A percentile compares a stretch with the other conserved stretches of the same genome.
phyloP scores from a whole-genome alignment of 2,888 invertebrate species.

The Malthinus seriepunctatus region DNA sequence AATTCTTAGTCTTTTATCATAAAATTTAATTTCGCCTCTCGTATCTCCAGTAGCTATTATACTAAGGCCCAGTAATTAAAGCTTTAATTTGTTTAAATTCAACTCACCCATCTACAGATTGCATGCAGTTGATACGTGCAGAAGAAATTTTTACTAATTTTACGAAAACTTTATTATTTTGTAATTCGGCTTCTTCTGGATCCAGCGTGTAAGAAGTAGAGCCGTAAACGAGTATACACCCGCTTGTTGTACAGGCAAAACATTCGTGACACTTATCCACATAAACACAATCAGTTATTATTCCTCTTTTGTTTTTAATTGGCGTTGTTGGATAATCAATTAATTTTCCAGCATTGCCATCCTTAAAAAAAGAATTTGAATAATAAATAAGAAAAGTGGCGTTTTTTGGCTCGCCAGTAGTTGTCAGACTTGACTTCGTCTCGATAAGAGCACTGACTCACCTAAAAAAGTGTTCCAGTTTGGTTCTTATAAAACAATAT shows the following conservation, averaged over 20 bases:
- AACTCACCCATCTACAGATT: slow-evolving; percentile 58
- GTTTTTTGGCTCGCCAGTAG: too few relatives aligned
- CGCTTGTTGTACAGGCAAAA: slow-evolving; percentile 57
- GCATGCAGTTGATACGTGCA: slow-evolving; percentile 56
- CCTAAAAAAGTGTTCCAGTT: too few relatives aligned
- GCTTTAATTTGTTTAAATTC: not conserved
- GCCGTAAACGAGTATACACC: slow-evolving; percentile 58
- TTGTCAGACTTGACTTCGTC: too few relatives aligned
- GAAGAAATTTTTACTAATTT: slow-evolving; percentile 57
- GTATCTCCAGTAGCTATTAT: slow-evolving; percentile 58
- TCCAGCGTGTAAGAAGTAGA: slow-evolving; percentile 55
- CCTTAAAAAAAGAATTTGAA: slow-evolving; percentile 17
- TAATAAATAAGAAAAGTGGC: not conserved
- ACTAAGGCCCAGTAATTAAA: slow-evolving; percentile 46
- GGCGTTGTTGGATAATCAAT: slow-evolving; percentile 43
- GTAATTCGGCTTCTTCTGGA: slow-evolving; percentile 42
- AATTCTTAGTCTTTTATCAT: slow-evolving; percentile 59
- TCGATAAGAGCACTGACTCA: too few relatives aligned
- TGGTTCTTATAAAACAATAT: too few relatives aligned
- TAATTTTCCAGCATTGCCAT: slow-evolving; percentile 28
- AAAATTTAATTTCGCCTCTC: slow-evolving; percentile 60
- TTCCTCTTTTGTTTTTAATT: slow-evolving; percentile 54
- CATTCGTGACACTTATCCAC: slow-evolving; percentile 57
- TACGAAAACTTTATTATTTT: slow-evolving; percentile 54
- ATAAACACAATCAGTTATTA: slow-evolving; percentile 59